Percentiles rank a stretch among this genome's conserved stretches.
Evolutionary conservation across 2,113 vertebrate species (phyloP).

Genomic region (Eclectus roratus): DNA sequence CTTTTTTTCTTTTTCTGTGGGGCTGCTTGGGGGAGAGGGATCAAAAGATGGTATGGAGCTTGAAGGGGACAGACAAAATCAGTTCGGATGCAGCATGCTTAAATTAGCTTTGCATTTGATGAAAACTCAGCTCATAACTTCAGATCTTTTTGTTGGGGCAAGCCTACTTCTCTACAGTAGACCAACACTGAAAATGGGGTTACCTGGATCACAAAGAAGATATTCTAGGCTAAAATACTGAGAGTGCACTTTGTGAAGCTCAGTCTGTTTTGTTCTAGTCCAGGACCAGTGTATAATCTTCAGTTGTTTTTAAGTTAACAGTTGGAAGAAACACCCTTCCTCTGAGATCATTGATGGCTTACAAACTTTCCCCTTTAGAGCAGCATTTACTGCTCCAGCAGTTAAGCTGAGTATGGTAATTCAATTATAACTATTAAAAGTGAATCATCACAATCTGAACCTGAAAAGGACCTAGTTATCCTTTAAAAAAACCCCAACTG

Average conservation of each 20-base stretch:
- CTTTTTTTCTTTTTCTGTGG: background rate
- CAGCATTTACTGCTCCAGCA: background rate
- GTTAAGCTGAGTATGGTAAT: background rate
- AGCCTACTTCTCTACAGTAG: background rate
- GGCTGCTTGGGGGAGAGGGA: background rate
- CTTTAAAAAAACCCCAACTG: background rate
- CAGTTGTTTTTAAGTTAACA: conserved; percentile 50
- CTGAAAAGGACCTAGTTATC: background rate
- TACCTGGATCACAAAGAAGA: background rate
- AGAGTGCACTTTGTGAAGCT: background rate
- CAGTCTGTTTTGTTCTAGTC: background rate
- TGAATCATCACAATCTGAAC: background rate
- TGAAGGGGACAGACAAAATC: background rate
- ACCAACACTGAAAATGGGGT: background rate
- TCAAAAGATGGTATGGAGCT: background rate
- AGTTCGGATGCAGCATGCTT: background rate
- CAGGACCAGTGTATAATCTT: background rate
- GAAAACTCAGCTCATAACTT: background rate
- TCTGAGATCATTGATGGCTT: conserved; percentile 60
- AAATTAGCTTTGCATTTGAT: background rate
- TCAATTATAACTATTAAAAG: conserved; percentile 30
- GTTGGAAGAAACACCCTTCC: conserved; percentile 59
- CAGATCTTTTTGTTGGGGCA: background rate
- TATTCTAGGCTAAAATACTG: background rate
- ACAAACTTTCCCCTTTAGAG: conserved; percentile 29